A percentile compares a stretch with the other conserved stretches of the same genome.
phyloP scores from a whole-genome alignment of 1,140 invertebrate species.

The Acromyrmex charruanus region DNA sequence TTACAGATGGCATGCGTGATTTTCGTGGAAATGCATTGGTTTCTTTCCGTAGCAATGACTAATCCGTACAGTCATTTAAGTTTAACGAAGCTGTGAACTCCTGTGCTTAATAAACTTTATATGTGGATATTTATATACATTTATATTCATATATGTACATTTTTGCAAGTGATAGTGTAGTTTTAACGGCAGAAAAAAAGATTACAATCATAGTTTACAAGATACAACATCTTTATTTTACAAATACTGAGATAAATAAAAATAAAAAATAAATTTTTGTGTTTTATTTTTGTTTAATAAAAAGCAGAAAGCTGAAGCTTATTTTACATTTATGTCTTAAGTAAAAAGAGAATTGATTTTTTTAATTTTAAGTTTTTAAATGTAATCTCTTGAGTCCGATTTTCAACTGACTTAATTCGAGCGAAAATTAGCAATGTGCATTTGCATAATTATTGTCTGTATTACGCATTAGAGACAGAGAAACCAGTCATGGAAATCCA shows the following conservation, averaged over 20 bases:
- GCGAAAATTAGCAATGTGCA: background rate
- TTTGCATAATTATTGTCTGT: conserved; percentile 20
- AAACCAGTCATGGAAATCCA: background rate
- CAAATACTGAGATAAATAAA: background rate
- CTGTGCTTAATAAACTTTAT: background rate
- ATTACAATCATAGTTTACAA: too few relatives aligned
- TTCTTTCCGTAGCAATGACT: background rate
- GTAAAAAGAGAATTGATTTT: background rate
- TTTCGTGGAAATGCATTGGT: conserved; percentile 25
- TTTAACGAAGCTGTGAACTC: background rate
- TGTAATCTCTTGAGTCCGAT: background rate
- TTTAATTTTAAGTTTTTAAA: background rate
- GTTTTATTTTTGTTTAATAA: background rate
- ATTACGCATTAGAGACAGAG: background rate
- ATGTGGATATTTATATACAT: background rate
- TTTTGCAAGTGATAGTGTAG: background rate
- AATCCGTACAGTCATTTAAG: background rate
- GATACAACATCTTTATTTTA: background rate
- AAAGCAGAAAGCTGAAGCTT: background rate
- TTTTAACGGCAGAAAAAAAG: background rate
- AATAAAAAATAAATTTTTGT: background rate
- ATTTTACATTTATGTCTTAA: background rate
- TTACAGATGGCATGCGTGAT: conserved; percentile 31
- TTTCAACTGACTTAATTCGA: background rate
- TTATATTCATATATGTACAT: background rate